These are phyloP conservation scores for Galeopterus variegatus DNA, from an alignment of 2,113 vertebrate genomes.

Conservation along the genomic window DNA sequence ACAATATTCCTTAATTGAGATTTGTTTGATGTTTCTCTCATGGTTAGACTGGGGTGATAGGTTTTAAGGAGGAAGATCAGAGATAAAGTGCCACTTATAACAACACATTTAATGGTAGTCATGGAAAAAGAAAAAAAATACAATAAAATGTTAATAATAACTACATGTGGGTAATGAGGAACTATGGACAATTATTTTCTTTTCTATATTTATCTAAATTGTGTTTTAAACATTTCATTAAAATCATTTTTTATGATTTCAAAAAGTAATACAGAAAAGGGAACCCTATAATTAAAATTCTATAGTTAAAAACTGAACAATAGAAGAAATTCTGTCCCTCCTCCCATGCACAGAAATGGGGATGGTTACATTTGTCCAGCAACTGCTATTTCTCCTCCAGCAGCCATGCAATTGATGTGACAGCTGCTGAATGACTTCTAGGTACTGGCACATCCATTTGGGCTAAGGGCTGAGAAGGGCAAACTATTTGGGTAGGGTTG, in stretches of 20 bases:
- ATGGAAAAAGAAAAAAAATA: background rate
- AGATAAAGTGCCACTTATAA: background rate
- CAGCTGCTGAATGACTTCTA: conserved; percentile 64
- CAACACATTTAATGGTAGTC: background rate
- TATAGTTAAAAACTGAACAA: background rate
- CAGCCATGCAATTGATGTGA: background rate
- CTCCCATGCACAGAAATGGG: background rate
- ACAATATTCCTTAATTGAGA: background rate
- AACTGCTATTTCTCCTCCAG: conserved; percentile 57
- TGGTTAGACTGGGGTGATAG: background rate
- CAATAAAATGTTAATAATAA: background rate
- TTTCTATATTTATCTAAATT: background rate
- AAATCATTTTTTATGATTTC: background rate
- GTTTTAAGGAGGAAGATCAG: background rate
- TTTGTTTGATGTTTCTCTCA: background rate
- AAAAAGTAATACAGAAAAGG: background rate
- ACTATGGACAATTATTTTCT: background rate
- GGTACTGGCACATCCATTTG: background rate
- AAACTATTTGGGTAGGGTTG: background rate
- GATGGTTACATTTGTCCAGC: background rate
- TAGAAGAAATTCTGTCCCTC: background rate
- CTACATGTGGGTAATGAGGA: background rate
- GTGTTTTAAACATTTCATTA: background rate
- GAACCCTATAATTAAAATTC: background rate
- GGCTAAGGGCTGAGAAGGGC: background rate